Evolutionary conservation across 2,113 vertebrate genomes (phyloP).

Genomic region (Xenopus laevis): DNA sequence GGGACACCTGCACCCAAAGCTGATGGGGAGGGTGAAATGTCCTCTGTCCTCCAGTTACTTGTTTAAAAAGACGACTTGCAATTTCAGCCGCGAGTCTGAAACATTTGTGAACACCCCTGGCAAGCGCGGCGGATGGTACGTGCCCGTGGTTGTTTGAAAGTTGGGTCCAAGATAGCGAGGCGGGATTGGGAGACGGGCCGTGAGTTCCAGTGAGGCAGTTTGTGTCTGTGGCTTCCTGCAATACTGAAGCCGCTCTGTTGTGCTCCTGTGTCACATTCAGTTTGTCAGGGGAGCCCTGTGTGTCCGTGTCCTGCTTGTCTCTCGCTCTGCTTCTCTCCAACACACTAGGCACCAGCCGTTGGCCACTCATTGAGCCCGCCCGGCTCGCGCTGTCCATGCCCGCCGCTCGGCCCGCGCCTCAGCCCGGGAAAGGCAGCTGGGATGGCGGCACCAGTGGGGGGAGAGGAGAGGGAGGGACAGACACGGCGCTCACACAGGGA

Average conservation of each 20-base stretch:
- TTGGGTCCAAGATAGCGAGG: background rate
- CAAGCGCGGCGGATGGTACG: constrained; percentile 9
- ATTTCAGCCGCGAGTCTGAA: too few species aligned
- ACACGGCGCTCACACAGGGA: background rate
- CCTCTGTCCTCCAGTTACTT: too few species aligned
- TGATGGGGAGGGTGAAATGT: too few species aligned
- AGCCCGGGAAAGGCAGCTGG: constrained; percentile 59
- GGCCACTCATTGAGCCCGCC: constrained; percentile 29
- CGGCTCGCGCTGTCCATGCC: constrained; percentile 38
- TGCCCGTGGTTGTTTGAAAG: constrained; percentile 22
- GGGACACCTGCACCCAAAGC: too few species aligned
- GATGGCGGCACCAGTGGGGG: constrained; percentile 61
- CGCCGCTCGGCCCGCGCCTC: constrained; percentile 37
- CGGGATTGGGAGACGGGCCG: background rate
- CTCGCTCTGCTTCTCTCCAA: background rate
- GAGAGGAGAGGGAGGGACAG: constrained; percentile 38
- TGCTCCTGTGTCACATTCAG: constrained; percentile 10
- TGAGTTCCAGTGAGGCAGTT: background rate
- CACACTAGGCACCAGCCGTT: constrained; percentile 17
- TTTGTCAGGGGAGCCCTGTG: background rate
- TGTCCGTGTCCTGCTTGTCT: background rate
- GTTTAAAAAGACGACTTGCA: too few species aligned
- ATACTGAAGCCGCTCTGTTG: background rate
- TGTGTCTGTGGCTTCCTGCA: background rate
- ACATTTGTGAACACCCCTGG: background rate